These are phyloP conservation scores for Odobenus rosmarus DNA, from an alignment of 2,113 vertebrate species.

Conservation along the genomic window DNA sequence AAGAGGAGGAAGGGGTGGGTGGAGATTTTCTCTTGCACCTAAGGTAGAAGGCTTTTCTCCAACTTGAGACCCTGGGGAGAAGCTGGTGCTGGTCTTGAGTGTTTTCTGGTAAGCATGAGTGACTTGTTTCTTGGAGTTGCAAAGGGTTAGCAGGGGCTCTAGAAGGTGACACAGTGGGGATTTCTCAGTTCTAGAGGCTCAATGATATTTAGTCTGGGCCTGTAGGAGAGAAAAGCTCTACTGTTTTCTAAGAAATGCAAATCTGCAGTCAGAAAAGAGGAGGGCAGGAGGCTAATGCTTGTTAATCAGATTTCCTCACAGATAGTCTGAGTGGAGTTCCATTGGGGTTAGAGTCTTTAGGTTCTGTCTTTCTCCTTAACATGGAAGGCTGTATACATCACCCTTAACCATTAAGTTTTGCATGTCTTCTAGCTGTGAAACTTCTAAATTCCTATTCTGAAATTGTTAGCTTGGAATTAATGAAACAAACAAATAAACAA, in stretches of 20 bases:
- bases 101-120: not conserved
- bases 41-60: not conserved
- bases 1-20: not conserved
- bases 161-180: not conserved
- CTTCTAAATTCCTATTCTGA: constrained; percentile 60
- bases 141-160: not conserved
- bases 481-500: not conserved
- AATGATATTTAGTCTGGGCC: not conserved
- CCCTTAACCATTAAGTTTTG: not conserved
- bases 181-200: constrained; percentile 40
- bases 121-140: not conserved
- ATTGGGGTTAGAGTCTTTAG: constrained; percentile 7
- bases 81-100: not conserved
- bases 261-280: constrained; percentile 18
- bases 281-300: constrained; percentile 4
- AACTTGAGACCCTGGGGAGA: not conserved
- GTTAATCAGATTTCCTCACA: not conserved
- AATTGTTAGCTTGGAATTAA: constrained; percentile 28
- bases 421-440: constrained; percentile 18
- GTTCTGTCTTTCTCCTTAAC: not conserved
- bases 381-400: not conserved
- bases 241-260: constrained; percentile 15
- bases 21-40: not conserved
- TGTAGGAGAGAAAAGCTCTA: not conserved
- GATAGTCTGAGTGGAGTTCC: not conserved